Evolutionary conservation across 2,113 vertebrate genomes (phyloP).

Genomic region (Hemichromis elongatus): DNA sequence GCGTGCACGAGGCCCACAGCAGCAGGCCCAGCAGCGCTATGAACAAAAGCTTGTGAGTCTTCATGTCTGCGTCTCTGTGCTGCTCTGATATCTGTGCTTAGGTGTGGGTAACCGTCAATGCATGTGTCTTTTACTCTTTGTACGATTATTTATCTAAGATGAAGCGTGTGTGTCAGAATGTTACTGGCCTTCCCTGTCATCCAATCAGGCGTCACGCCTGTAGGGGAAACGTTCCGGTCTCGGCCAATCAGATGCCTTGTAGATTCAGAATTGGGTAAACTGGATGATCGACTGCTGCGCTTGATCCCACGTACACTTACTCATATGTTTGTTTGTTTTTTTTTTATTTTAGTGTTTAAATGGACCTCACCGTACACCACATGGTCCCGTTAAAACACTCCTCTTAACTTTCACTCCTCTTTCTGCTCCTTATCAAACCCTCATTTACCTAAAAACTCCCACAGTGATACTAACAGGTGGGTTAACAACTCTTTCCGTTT

Average conservation of each 20-base stretch:
- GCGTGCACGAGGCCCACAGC: constrained; percentile 42
- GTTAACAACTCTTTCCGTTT: neutral
- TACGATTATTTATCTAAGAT: constrained; percentile 26
- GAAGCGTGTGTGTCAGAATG: constrained; percentile 56
- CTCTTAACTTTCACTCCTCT: neutral
- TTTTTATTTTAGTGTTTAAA: neutral
- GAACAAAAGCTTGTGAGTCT: constrained; percentile 18
- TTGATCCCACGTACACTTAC: neutral
- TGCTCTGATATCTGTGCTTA: constrained; percentile 11
- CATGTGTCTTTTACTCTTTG: neutral
- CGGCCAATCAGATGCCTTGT: constrained; percentile 47
- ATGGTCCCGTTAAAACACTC: neutral
- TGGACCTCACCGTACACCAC: neutral
- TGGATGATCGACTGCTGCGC: neutral
- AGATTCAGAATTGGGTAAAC: neutral
- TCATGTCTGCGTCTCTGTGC: constrained; percentile 38
- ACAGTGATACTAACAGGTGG: neutral
- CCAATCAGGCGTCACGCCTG: constrained; percentile 42
- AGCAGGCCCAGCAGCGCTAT: constrained; percentile 55
- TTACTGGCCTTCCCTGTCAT: constrained; percentile 50
- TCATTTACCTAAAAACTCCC: constrained; percentile 14
- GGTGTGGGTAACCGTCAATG: neutral
- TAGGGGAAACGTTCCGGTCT: neutral
- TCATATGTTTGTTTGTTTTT: neutral
- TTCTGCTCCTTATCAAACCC: neutral